Evolutionary conservation across 2,888 invertebrate genomes (phyloP), one percentile per base, ranked within the genome.

Genomic region (Mongoloraphidia duomilia): DNA sequence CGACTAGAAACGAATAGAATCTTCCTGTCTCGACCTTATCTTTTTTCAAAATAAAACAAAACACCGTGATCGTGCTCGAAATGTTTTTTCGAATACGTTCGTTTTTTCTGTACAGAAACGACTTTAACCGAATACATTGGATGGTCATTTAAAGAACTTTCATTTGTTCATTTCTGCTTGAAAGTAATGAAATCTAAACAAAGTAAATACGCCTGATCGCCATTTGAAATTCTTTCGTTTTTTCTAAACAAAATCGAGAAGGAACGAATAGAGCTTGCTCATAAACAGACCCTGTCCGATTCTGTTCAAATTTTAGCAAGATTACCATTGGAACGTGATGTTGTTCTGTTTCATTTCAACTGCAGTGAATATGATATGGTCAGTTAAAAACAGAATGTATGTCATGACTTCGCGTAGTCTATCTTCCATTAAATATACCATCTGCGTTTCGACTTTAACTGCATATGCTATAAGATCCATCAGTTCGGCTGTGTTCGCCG

Each of bases 321-420:
- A 60, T 57, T 61, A 75, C 92, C 91, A 93, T 61, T 87, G 83
- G 60, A 89, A 91, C 0, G 89, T 82, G 56, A 83, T 83, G 56
- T 86, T 87, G 63, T 93, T 94, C 38, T 87, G 83, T 60, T 92
- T 87, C 61, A 94, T 82, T 68, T 95, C 91, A 5, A 87, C 71
- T 0, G 90, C 84, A 0, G 87, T 81, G 57, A 90, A 82, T 8
- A 74, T 70, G 0, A 82, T 80, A 60, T 88, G 85, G 65, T 94
- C 91, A 6, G 88, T 82, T 9, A 95, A 70, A 68, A 92, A 93
- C 44, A 84, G 66, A 45, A 94, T 84, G 59, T 87, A 85, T 49
- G 72, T 69, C 74, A 87, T 70, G 8, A 79, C 75, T 47, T 76
- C 71, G 50, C 75, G 75, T 9, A 94, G 69, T 40, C 82, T 76